phyloP scores from a whole-genome alignment of 2,797 vertebrate genomes.

The Centropyge bicolor region DNA sequence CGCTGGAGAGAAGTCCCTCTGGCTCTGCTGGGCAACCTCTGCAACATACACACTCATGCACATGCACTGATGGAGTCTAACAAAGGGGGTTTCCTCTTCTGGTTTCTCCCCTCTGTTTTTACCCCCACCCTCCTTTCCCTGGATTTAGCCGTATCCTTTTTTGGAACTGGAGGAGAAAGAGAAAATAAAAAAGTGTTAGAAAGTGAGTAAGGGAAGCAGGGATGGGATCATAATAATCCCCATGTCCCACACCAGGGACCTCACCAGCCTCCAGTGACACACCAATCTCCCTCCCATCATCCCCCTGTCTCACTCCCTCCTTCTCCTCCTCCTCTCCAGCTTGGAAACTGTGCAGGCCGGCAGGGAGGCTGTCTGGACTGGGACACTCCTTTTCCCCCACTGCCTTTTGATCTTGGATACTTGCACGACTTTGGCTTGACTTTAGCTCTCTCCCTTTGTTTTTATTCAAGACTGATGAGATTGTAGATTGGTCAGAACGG shows the following conservation, averaged over 20 bases:
- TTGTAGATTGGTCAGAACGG: neutral
- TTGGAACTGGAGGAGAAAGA: slow-evolving; percentile 49
- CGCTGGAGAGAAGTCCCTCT: slow-evolving; percentile 35
- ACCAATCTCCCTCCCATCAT: slow-evolving; percentile 25
- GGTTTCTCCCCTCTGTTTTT: slow-evolving; percentile 14
- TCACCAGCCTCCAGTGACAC: slow-evolving; percentile 36
- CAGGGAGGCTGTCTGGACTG: slow-evolving; percentile 19
- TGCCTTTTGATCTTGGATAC: slow-evolving; percentile 2
- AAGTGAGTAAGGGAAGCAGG: slow-evolving; percentile 41
- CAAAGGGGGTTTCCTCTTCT: slow-evolving; percentile 48
- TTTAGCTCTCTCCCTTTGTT: neutral
- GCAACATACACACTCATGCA: slow-evolving; percentile 26
- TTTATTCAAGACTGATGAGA: neutral
- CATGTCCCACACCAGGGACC: slow-evolving; percentile 35
- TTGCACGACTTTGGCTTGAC: neutral
- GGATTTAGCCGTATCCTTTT: slow-evolving; percentile 56
- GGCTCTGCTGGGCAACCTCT: slow-evolving; percentile 38
- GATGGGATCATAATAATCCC: slow-evolving; percentile 38
- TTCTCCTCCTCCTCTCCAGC: slow-evolving; percentile 2
- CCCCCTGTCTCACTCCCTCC: slow-evolving; percentile 15
- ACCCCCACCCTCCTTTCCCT: neutral
- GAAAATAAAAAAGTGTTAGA: slow-evolving; percentile 34
- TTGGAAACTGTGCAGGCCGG: slow-evolving; percentile 45
- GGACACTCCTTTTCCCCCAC: slow-evolving; percentile 1
- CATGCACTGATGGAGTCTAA: slow-evolving; percentile 41